Conservation (phyloP, 2,797 vertebrate species). For the Tokudaia tokunoshimensis region DNA sequence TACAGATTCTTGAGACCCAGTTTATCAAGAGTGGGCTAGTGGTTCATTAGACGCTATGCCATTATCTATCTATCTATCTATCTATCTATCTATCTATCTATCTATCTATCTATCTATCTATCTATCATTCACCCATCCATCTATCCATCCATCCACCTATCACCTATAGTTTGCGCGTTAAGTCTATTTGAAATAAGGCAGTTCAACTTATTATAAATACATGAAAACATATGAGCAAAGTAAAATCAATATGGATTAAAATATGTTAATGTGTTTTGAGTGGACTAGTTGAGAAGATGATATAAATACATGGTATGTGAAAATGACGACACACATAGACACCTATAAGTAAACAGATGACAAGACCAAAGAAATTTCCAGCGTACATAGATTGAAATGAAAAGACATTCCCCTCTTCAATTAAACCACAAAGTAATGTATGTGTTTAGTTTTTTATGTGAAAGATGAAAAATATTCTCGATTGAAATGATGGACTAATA, state of each 20-base stretch:
- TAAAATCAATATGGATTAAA: not conserved
- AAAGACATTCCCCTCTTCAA: not conserved
- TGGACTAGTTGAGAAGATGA: not conserved
- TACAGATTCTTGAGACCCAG: not conserved
- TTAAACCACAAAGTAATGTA: not conserved
- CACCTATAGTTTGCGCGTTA: not conserved
- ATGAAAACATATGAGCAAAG: not conserved
- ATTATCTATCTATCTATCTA: not conserved
- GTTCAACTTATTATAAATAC: not conserved
- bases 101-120: not conserved
- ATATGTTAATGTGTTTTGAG: not conserved
- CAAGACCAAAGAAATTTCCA: not conserved
- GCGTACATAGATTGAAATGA: not conserved
- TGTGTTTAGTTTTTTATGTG: not conserved
- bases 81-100: not conserved
- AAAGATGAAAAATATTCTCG: conserved; percentile 14
- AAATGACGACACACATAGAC: conserved; percentile 55
- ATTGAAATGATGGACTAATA: not conserved
- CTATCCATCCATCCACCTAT: not conserved
- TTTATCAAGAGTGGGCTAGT: not conserved
- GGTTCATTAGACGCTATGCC: not conserved
- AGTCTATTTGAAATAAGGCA: not conserved
- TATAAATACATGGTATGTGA: conserved; percentile 4
- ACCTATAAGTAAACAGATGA: conserved; percentile 68
- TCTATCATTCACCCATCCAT: not conserved